A percentile compares a stretch with the other conserved stretches of the same genome.
Evolutionary conservation across 1,140 invertebrate species (phyloP).

Genomic region (Anadara kagoshimensis): DNA sequence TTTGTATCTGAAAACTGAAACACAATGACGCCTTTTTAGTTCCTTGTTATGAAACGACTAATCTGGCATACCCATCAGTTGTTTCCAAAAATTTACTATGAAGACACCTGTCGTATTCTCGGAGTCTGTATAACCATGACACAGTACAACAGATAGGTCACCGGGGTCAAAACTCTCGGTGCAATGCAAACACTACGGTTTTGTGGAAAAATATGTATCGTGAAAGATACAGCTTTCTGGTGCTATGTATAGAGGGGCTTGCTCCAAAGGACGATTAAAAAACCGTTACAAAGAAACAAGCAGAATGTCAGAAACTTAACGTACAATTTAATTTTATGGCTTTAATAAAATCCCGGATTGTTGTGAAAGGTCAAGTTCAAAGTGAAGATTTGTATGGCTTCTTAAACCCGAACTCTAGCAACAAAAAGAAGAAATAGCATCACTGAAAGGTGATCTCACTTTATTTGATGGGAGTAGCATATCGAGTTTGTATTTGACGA

Average conservation of each 20-base stretch:
- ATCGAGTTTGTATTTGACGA: too few species aligned
- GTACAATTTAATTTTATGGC: constrained; percentile 1
- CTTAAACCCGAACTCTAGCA: too few species aligned
- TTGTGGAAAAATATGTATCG: constrained; percentile 62
- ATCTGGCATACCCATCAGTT: constrained; percentile 76
- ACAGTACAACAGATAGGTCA: constrained; percentile 72
- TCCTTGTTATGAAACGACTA: constrained; percentile 76
- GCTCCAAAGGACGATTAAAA: constrained; percentile 20
- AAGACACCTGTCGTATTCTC: constrained; percentile 71
- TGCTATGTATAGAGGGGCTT: constrained; percentile 70
- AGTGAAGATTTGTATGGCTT: too few species aligned
- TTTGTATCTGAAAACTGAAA: constrained; percentile 71
- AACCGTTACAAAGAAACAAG: too few species aligned
- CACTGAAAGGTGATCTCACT: too few species aligned
- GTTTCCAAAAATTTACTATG: constrained; percentile 71
- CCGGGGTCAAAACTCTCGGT: constrained; percentile 69
- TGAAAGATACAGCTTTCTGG: constrained; percentile 62
- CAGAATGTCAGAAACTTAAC: too few species aligned
- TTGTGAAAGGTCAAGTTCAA: too few species aligned
- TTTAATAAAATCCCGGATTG: not conserved
- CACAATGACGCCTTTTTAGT: constrained; percentile 74
- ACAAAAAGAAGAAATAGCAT: too few species aligned
- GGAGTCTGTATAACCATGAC: constrained; percentile 71
- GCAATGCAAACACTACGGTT: constrained; percentile 53
- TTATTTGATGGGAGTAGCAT: too few species aligned